Conservation (phyloP, 2,888 invertebrate species). For the Aphodius sticticus region DNA sequence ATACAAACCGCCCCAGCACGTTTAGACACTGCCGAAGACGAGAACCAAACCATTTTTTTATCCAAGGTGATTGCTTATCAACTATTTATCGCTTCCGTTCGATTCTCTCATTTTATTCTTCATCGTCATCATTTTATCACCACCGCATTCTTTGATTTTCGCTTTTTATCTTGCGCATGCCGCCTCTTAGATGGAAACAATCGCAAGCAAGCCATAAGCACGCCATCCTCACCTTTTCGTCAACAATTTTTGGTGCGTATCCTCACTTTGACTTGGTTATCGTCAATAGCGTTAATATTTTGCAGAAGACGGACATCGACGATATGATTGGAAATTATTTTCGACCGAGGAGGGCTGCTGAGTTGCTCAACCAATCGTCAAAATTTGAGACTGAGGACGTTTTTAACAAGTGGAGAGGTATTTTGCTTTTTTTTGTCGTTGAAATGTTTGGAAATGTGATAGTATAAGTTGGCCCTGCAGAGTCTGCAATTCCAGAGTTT, state of each 20-base stretch:
- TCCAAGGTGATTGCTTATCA: constrained; percentile 32
- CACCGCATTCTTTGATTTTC: too few relatives aligned
- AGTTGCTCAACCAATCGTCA: constrained; percentile 66
- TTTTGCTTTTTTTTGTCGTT: background rate
- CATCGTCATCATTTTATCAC: background rate
- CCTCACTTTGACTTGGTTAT: background rate
- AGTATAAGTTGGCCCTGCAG: constrained; percentile 18
- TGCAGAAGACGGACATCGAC: constrained; percentile 60
- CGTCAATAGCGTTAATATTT: constrained; percentile 23
- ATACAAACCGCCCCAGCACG: constrained; percentile 61
- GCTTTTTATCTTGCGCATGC: constrained; percentile 46
- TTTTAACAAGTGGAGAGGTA: constrained; percentile 65
- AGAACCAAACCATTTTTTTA: constrained; percentile 40
- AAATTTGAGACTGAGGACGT: constrained; percentile 64
- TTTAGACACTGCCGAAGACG: constrained; percentile 48
- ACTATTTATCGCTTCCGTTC: constrained; percentile 31
- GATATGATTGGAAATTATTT: constrained; percentile 78
- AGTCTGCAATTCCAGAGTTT: constrained; percentile 39
- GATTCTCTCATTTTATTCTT: too few relatives aligned
- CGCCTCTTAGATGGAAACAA: constrained; percentile 38
- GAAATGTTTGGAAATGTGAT: background rate
- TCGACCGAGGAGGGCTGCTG: constrained; percentile 70
- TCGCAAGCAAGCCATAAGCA: constrained; percentile 38
- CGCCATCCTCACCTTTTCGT: constrained; percentile 43
- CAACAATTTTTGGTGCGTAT: constrained; percentile 31